Evolutionary conservation across 2,797 vertebrate genomes (phyloP).

Genomic region (Melanotaenia parkinsoni): DNA sequence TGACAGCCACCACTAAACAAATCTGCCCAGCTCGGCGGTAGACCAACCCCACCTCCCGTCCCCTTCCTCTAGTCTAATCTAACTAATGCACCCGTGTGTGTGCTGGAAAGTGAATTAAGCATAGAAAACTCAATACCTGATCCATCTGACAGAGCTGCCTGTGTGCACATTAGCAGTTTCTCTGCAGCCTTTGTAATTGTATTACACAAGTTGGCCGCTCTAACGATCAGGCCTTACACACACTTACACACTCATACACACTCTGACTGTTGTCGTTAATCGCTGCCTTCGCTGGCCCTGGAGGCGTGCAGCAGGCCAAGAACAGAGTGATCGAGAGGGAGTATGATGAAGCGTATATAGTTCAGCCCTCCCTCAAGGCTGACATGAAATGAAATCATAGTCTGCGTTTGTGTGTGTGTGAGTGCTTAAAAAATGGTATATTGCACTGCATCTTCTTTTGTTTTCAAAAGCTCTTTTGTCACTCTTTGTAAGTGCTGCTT

Average conservation of each 20-base stretch:
- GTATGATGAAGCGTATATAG: conserved; percentile 68
- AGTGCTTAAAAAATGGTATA: conserved; percentile 37
- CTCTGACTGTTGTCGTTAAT: conserved; percentile 90
- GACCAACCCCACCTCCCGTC: conserved; percentile 69
- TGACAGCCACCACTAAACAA: conserved; percentile 92
- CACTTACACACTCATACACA: conserved; percentile 84
- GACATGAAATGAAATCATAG: conserved; percentile 65
- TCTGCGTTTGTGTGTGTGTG: conserved; percentile 24
- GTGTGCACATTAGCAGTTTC: conserved; percentile 92
- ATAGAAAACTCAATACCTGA: conserved; percentile 95
- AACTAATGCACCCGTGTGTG: conserved; percentile 94
- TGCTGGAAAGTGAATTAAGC: conserved; percentile 95
- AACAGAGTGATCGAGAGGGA: conserved; percentile 71
- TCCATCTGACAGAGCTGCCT: conserved; percentile 90
- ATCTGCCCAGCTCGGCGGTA: conserved; percentile 79
- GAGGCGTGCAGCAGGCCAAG: conserved; percentile 69
- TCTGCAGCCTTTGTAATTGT: conserved; percentile 91
- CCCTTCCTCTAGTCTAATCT: conserved; percentile 85
- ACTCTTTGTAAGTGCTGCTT: conserved; percentile 57
- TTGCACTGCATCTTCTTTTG: conserved; percentile 46
- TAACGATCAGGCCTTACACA: conserved; percentile 89
- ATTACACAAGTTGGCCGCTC: conserved; percentile 91
- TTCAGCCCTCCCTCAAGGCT: conserved; percentile 68
- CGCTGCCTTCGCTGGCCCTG: conserved; percentile 77
- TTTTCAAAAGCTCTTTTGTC: conserved; percentile 55